Evolutionary conservation across 2,797 vertebrate species (phyloP).

Genomic region (Halcyon leucocephala): DNA sequence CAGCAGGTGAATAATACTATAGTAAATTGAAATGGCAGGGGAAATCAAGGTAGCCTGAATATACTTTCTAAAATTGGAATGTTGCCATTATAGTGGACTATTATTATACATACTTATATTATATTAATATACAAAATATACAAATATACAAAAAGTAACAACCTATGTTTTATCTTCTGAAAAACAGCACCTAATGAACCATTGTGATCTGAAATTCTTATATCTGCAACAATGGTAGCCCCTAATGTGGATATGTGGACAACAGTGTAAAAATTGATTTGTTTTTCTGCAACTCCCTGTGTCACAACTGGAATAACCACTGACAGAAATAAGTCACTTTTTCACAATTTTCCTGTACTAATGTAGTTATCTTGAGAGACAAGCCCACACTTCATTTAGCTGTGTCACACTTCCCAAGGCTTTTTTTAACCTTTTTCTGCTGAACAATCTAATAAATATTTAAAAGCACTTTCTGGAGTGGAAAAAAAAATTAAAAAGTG

Average conservation of each 20-base stretch:
- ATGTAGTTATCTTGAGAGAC: not conserved
- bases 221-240: not conserved
- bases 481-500: not conserved
- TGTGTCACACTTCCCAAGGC: not conserved
- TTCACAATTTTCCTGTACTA: not conserved
- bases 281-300: not conserved
- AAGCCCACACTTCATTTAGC: not conserved
- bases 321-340: not conserved
- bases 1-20: not conserved
- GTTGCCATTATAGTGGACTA: not conserved
- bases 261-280: not conserved
- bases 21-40: not conserved
- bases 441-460: constrained; percentile 7
- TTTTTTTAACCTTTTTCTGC: not conserved
- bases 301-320: not conserved
- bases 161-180: not conserved
- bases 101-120: not conserved
- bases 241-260: not conserved
- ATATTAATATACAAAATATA: not conserved
- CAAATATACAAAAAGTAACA: not conserved
- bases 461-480: not conserved
- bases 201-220: not conserved
- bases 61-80: not conserved
- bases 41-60: not conserved
- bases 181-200: not conserved